A percentile compares a stretch with the other conserved stretches of the same genome.
Conservation (phyloP, 1,140 invertebrate species). For the Atta texana region DNA sequence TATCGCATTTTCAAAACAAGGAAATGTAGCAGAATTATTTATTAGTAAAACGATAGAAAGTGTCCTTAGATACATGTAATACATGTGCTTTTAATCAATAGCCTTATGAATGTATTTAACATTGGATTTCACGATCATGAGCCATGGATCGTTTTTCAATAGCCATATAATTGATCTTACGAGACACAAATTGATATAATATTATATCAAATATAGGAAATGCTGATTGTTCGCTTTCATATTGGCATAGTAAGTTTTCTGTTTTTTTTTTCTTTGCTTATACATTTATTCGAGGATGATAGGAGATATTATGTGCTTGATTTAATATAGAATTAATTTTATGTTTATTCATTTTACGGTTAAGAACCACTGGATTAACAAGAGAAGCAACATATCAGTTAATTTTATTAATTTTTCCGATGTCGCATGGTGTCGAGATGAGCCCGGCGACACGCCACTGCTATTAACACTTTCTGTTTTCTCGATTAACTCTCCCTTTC, state of each 20-base stretch:
- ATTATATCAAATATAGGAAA: conserved; percentile 11
- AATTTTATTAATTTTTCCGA: conserved; percentile 83
- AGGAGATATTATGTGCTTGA: conserved; percentile 50
- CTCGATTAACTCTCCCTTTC: neutral
- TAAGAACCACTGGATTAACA: conserved; percentile 82
- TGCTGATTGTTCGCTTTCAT: neutral
- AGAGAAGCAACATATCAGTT: conserved; percentile 86
- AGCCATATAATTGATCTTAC: conserved; percentile 21
- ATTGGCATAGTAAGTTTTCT: conserved; percentile 6
- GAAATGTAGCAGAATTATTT: conserved; percentile 3
- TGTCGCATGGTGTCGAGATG: conserved; percentile 50
- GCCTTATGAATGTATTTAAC: conserved; percentile 68
- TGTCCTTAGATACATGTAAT: conserved; percentile 82
- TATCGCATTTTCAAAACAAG: neutral
- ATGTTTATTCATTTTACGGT: conserved; percentile 71
- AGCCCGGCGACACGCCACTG: neutral
- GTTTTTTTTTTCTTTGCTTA: neutral
- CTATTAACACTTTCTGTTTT: conserved; percentile 52
- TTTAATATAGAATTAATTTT: conserved; percentile 81
- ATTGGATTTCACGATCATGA: neutral
- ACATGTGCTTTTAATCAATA: conserved; percentile 79
- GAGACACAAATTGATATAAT: conserved; percentile 13
- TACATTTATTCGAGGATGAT: neutral
- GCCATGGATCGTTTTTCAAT: conserved; percentile 20
- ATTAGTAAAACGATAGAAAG: conserved; percentile 77